Base-by-base conservation (phyloP, 1,140 invertebrate genomes). In the Panagrolaimus sp. region DNA sequence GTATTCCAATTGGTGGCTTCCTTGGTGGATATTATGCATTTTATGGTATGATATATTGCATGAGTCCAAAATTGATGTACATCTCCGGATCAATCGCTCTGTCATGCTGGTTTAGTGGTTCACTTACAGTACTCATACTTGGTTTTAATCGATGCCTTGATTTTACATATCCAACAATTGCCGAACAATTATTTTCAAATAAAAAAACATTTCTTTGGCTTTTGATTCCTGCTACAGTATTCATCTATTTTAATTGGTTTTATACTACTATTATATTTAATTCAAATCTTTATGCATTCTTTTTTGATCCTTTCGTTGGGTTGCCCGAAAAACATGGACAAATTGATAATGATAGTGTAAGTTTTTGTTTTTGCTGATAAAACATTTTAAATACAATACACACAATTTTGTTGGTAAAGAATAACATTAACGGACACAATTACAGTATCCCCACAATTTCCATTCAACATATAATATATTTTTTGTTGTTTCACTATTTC, bases 21-120 rank as follows among this genome's bases (percentile, higher is more conserved):
- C 46, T 70, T 20, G 31, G 44, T 20, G 47, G 46, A 13, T 43
- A 44, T 42, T 27, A 27, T n/a, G 45, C 67, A 16, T 57, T 51
- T 46, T 43, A 16, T 16, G 69, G 69, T 13, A 43, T 48, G 25
- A 62, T 68, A 13, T 70, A 47, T 48, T 70, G 69, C 42, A 43
- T 51, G 43, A 42, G 38, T 61, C 69, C 69, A 2, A 38, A n/a
- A 14, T 42, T 70, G 13, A 47, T 51, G n/a, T 70, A 70, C 62
- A 23, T 70, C 20, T 23, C 25, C 23, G 69, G 69, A 5, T 31
- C 47, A 7, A 25, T 43, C 8, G 68, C 68, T 27, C 20, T 25
- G 4, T 25, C 51, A 3, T 25, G 51, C 51, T 57, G 51, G 51
- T 25, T 27, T 11, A 57, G 20, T 9, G 51, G 51, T 1, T 57